Base-by-base conservation (phyloP, 2,113 vertebrate species). In the Rallus limicola region DNA sequence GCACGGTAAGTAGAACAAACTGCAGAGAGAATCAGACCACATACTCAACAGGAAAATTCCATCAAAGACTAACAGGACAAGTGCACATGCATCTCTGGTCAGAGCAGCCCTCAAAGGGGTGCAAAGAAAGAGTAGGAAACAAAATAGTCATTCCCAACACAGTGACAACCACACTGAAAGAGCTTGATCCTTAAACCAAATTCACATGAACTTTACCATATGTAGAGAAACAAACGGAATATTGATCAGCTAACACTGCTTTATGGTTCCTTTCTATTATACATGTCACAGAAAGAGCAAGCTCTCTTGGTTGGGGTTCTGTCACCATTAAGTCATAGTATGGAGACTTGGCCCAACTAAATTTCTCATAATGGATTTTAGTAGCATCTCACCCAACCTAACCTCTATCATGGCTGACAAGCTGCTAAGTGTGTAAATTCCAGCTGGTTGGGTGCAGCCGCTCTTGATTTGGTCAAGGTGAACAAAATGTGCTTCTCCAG, bases 401-500 rank as follows among this genome's bases (percentile, higher is more conserved):
- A 29, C 20, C 26, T 23, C 28, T 55, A 9, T 11, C 2, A 4
- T 6, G 13, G 28, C 42, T 40, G 20, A 69, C 17, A 83, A 59
- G 20, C 60, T 93, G 60, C n/a, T 17, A 74, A 36, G 16, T 20
- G 40, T 81, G 72, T 44, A 10, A 59, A 75, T 58, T 79, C 48
- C 42, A 65, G 20, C 72, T 72, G 31, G 17, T 28, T 79, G n/a
- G 31, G 13, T 78, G 23, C 82, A 94, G 75, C 76, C 88, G 79
- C 38, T 95, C 55, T 77, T 59, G 29, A 68, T 90, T 92, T 72
- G 42, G 55, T 28, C 83, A 82, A 72, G 40, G 70, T 52, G 34
- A 94, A 84, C n/a, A 67, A 36, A 19, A 48, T 50, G 16, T 42
- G 38, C 34, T 88, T 78, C 78, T 70, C 87, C 33, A 91, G 56